Evolutionary conservation across 2,113 vertebrate species (phyloP), one percentile per base, ranked within the genome.

Genomic region (Etheostoma cragini): DNA sequence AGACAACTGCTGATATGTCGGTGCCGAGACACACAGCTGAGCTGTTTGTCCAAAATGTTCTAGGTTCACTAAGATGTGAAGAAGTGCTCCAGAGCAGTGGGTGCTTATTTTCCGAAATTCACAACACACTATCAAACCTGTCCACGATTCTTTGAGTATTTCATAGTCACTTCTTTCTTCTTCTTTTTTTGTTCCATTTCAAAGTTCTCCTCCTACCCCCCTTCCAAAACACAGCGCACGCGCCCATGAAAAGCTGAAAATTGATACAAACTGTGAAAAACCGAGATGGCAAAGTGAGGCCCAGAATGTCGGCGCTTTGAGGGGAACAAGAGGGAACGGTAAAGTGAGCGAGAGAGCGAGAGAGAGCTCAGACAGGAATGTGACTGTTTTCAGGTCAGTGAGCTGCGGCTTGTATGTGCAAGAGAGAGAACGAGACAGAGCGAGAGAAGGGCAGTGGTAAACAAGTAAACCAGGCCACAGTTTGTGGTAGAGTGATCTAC

Each of bases 371-470:
- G 86, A 85, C 85, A 93, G 92, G 93, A 94, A 93, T 94, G 92
- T 49, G 68, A 85, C 82, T 90, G 88, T 94, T 94, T 95, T 95
- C 91, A 94, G 94, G 94, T 95, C 94, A 94, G 86, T 93, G 93
- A 92, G 86, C 85, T 84, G 85, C 83, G 87, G 76, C 72, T 66
- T 75, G 82, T 62, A 78, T 80, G 78, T 35, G 75, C 64, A 67
- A 76, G 65, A 86, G 45, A 64, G 78, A 63, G 45, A 42, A 30
- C 79, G 64, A 85, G 52, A 87, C 56, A 76, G 80, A 74, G 72
- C 74, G 6, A 78, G 72, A 65, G 50, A 69, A n/a, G 58, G 84
- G 86, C 72, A 75, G 74, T 53, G 72, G 80, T 75, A 82, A 89
- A 80, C 81, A 80, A 83, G 81, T 83, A 87, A 91, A 91, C 78